Evolutionary conservation across 2,113 vertebrate species (phyloP).

Genomic region (Tyrannus savana): DNA sequence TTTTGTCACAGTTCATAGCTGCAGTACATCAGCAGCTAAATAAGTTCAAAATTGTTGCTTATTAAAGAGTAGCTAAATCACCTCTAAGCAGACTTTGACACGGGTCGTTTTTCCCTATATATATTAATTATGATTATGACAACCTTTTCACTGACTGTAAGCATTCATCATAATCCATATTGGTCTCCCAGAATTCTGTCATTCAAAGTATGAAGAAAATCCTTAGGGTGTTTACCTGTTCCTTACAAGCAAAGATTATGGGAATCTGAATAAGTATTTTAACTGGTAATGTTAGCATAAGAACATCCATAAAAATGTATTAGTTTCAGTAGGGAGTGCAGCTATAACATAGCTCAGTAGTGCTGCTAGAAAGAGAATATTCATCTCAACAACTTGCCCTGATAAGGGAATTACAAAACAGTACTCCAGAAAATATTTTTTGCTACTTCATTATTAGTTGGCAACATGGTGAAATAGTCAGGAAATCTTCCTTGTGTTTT

Average conservation of each 20-base stretch:
- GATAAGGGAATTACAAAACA: constrained; percentile 84
- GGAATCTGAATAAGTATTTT: constrained; percentile 45
- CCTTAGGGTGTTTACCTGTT: constrained; percentile 38
- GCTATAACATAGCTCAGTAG: constrained; percentile 65
- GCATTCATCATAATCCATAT: background rate
- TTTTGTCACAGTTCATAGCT: constrained; percentile 73
- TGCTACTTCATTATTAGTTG: constrained; percentile 85
- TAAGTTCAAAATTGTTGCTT: constrained; percentile 68
- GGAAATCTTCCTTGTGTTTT: constrained; percentile 74
- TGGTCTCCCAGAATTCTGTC: constrained; percentile 21
- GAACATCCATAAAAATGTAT: constrained; percentile 66
- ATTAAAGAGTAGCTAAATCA: constrained; percentile 58
- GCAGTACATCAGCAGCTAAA: constrained; percentile 62
- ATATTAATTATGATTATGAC: constrained; percentile 30
- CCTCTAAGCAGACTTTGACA: constrained; percentile 57
- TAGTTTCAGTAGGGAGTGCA: constrained; percentile 66
- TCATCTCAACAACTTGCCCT: constrained; percentile 76
- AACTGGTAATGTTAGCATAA: constrained; percentile 48
- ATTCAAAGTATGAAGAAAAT: constrained; percentile 51
- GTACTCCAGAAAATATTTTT: constrained; percentile 85
- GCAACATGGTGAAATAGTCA: constrained; percentile 86
- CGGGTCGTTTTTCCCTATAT: background rate
- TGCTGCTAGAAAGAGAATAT: constrained; percentile 78
- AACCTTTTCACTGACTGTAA: constrained; percentile 17
- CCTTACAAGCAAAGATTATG: constrained; percentile 65